Conservation (phyloP, 2,113 vertebrate genomes). For the Gracilinanus agilis region DNA sequence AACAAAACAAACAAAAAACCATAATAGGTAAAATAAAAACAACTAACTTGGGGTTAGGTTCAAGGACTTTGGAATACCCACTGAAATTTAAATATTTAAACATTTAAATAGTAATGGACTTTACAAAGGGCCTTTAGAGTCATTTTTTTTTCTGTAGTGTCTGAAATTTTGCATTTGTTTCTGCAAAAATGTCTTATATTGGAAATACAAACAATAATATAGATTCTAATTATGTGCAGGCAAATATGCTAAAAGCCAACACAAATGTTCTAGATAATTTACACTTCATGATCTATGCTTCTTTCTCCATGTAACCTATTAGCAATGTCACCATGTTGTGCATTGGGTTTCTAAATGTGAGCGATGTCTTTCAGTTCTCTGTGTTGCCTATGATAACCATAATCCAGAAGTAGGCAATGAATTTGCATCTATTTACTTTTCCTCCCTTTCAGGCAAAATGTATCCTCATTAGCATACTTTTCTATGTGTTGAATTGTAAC, state of each 20-base stretch:
- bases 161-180: constrained; percentile 39
- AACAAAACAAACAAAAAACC: no score
- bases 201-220: neutral
- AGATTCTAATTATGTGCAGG: constrained; percentile 14
- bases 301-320: neutral
- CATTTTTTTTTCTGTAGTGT: constrained; percentile 36
- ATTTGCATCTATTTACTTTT: neutral
- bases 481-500: neutral
- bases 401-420: neutral
- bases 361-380: constrained; percentile 12
- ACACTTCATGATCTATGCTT: neutral
- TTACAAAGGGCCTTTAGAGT: neutral
- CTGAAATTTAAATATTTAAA: constrained; percentile 24
- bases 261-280: neutral
- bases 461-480: neutral
- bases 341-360: neutral
- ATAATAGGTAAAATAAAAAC: neutral
- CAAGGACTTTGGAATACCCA: constrained; percentile 29
- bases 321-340: neutral
- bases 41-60: neutral
- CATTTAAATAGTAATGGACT: constrained; percentile 6
- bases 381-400: neutral
- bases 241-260: neutral
- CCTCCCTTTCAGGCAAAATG: neutral
- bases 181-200: neutral